Percentiles rank a stretch among this genome's conserved stretches.
phyloP scores from a whole-genome alignment of 2,113 vertebrate species.

The Girardinichthys multiradiatus region DNA sequence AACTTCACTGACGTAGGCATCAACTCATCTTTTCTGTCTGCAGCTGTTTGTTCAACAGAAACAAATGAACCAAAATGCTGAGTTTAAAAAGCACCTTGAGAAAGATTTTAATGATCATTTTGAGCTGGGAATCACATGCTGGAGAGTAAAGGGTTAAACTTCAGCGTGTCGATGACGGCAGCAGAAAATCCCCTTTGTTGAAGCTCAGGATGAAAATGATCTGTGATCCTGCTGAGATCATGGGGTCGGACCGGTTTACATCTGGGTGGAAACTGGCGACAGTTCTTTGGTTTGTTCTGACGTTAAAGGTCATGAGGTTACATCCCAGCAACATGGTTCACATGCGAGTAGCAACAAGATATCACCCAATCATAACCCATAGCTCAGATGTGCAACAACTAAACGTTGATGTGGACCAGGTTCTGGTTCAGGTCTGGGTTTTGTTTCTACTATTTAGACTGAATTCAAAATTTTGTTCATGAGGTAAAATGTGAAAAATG shows the following conservation, averaged over 20 bases:
- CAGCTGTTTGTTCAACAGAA: background rate
- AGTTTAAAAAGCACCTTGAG: background rate
- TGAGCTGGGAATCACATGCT: constrained; percentile 38
- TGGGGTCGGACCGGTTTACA: constrained; percentile 20
- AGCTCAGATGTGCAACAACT: background rate
- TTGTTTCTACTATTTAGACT: background rate
- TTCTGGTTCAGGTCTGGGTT: background rate
- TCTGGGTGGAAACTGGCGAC: constrained; percentile 22
- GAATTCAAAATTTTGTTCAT: background rate
- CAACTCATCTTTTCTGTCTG: constrained; percentile 4
- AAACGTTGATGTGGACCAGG: background rate
- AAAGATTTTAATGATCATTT: constrained; percentile 3
- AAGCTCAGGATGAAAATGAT: constrained; percentile 10
- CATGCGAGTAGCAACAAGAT: background rate
- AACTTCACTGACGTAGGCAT: constrained; percentile 33
- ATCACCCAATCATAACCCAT: background rate
- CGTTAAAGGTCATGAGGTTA: constrained; percentile 11
- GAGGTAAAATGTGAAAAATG: background rate
- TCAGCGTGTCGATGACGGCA: background rate
- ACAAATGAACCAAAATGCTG: background rate
- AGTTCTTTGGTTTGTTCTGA: constrained; percentile 48
- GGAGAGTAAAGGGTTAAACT: background rate
- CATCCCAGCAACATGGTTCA: constrained; percentile 39
- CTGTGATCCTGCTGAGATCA: constrained; percentile 5
- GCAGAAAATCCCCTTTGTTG: background rate